Conservation (phyloP, 1,140 invertebrate genomes). For the Philotrypesis tridentata region DNA sequence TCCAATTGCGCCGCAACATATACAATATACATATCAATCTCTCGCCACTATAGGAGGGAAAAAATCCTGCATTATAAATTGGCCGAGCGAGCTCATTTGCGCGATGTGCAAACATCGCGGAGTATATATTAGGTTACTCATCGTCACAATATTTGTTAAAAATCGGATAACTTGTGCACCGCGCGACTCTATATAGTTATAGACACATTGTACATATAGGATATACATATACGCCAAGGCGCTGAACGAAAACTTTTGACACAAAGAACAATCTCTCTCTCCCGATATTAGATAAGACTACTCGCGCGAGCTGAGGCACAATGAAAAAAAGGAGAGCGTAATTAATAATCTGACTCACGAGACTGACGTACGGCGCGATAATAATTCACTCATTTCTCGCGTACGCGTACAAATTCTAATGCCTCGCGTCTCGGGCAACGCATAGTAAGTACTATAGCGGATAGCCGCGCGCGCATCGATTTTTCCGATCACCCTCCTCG, state of each 20-base stretch:
- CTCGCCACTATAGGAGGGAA: not conserved
- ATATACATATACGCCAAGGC: no score
- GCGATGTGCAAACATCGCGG: not conserved
- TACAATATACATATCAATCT: not conserved
- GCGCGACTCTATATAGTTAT: constrained; percentile 20
- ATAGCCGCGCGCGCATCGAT: constrained; percentile 12
- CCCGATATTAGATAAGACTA: constrained; percentile 23
- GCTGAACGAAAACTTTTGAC: constrained; percentile 41
- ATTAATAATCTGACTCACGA: constrained; percentile 48
- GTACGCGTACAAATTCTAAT: not conserved
- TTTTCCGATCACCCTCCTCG: constrained; percentile 1
- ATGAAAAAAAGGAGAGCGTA: constrained; percentile 33
- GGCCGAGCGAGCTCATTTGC: not conserved
- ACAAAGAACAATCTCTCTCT: constrained; percentile 49
- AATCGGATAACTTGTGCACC: constrained; percentile 16
- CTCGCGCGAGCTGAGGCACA: no score
- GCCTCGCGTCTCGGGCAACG: not conserved
- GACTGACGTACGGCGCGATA: constrained; percentile 29
- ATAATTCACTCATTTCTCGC: constrained; percentile 11
- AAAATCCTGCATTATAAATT: constrained; percentile 16
- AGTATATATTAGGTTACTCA: constrained; percentile 22
- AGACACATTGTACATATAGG: no score
- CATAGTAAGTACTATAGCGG: not conserved
- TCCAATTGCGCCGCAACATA: constrained; percentile 1
- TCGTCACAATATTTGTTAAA: constrained; percentile 32